A percentile compares a stretch with the other conserved stretches of the same genome.
phyloP scores from a whole-genome alignment of 2,888 invertebrate genomes.

The Ametastegia equiseti region DNA sequence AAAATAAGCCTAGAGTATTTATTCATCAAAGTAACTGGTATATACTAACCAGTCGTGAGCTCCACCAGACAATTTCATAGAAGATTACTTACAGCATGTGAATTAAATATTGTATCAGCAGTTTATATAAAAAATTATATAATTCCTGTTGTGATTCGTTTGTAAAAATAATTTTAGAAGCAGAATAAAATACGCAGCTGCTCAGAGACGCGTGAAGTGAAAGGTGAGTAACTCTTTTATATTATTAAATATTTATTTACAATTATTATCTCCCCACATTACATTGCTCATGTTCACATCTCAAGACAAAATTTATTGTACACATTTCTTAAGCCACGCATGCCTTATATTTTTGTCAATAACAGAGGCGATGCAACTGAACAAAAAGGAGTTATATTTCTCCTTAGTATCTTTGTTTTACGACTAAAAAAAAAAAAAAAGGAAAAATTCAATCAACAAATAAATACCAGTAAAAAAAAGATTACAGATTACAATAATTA shows the following conservation, averaged over 20 bases:
- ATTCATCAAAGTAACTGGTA: constrained; percentile 42
- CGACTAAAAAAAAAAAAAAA: constrained; percentile 47
- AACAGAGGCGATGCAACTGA: constrained; percentile 6
- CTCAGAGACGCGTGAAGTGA: not conserved
- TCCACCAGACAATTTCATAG: too few relatives aligned
- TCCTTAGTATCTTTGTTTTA: not conserved
- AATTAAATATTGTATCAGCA: not conserved
- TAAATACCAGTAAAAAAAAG: constrained; percentile 7
- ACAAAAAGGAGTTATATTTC: constrained; percentile 43
- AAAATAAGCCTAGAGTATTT: constrained; percentile 3
- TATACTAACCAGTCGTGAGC: too few relatives aligned
- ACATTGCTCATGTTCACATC: constrained; percentile 56
- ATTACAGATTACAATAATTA: constrained; percentile 39
- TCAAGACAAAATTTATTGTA: constrained; percentile 55
- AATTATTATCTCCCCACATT: constrained; percentile 63
- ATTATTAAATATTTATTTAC: constrained; percentile 74
- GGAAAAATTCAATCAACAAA: not conserved
- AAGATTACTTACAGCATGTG: not conserved
- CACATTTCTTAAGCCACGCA: constrained; percentile 33
- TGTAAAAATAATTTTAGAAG: constrained; percentile 55
- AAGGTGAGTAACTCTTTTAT: constrained; percentile 49
- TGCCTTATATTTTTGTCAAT: constrained; percentile 6
- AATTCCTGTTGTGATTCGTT: not conserved
- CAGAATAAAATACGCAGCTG: not conserved
- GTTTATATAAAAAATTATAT: not conserved